phyloP scores from a whole-genome alignment of 2,797 vertebrate species.

The Bradypodion ventrale region DNA sequence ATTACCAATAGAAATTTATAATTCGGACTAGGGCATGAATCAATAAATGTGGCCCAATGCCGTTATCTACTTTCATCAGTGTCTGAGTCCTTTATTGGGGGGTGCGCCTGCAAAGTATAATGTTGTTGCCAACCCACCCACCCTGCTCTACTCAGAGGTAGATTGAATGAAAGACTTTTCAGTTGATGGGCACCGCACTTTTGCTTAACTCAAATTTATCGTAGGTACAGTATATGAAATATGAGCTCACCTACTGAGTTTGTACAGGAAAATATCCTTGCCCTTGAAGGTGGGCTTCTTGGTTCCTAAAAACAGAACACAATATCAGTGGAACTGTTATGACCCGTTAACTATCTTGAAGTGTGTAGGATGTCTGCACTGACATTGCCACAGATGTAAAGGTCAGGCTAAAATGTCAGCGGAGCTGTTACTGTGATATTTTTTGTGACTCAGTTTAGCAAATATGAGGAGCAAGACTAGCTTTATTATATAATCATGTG shows the following conservation, averaged over 20 bases:
- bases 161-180: neutral
- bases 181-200: neutral
- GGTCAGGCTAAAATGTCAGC: conserved; percentile 59
- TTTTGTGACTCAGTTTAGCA: conserved; percentile 46
- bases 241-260: neutral
- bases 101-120: too few relatives aligned
- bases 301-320: conserved; percentile 37
- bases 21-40: too few relatives aligned
- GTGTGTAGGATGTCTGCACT: conserved; percentile 14
- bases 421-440: conserved; percentile 49
- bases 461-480: conserved; percentile 14
- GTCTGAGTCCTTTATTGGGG: too few relatives aligned
- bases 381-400: conserved; percentile 54
- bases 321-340: conserved; percentile 48
- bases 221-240: conserved; percentile 9
- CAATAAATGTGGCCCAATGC: too few relatives aligned
- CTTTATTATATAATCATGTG: conserved; percentile 9
- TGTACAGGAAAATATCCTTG: conserved; percentile 34
- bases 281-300: conserved; percentile 43
- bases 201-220: neutral
- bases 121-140: neutral
- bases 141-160: neutral
- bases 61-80: too few relatives aligned
- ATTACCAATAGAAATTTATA: too few relatives aligned
- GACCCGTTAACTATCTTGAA: conserved; percentile 33